These are phyloP conservation scores for Eueremaeus valkanovi DNA, from an alignment of 2,888 invertebrate species.

Conservation along the genomic window DNA sequence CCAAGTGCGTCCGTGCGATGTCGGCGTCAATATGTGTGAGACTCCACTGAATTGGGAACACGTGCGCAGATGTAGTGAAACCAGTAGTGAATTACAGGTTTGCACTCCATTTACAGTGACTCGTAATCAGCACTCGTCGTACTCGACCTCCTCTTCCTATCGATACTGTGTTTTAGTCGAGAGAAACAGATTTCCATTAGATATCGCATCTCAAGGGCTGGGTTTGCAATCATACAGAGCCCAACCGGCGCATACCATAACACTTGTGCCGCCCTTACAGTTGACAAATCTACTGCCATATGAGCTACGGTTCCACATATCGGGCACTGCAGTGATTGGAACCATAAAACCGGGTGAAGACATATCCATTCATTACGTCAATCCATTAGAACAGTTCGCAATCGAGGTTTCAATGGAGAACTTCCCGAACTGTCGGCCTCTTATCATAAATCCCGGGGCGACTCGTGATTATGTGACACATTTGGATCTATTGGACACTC, in stretches of 20 bases:
- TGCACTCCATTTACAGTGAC: constrained; percentile 39
- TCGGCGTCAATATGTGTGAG: constrained; percentile 56
- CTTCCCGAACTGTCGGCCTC: constrained; percentile 67
- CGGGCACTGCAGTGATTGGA: constrained; percentile 51
- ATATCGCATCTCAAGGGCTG: constrained; percentile 5
- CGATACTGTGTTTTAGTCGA: constrained; percentile 75
- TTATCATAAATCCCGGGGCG: constrained; percentile 56
- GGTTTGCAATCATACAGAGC: constrained; percentile 28
- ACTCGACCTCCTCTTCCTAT: constrained; percentile 44
- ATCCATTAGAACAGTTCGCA: constrained; percentile 68
- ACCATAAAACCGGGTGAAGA: constrained; percentile 55
- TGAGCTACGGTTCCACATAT: constrained; percentile 53
- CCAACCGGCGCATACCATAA: constrained; percentile 76
- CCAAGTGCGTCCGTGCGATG: constrained; percentile 65
- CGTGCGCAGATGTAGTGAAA: constrained; percentile 48
- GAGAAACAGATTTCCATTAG: constrained; percentile 70
- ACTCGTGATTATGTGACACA: constrained; percentile 60
- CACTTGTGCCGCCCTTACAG: constrained; percentile 74
- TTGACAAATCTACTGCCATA: constrained; percentile 80
- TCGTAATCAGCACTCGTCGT: constrained; percentile 50
- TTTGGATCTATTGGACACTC: constrained; percentile 69
- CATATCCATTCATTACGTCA: constrained; percentile 59
- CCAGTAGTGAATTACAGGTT: constrained; percentile 31
- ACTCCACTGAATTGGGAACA: constrained; percentile 62
- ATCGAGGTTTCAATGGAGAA: constrained; percentile 76